These are phyloP conservation scores for Labeo catla DNA, from an alignment of 2,113 vertebrate species.

Conservation along the genomic window DNA sequence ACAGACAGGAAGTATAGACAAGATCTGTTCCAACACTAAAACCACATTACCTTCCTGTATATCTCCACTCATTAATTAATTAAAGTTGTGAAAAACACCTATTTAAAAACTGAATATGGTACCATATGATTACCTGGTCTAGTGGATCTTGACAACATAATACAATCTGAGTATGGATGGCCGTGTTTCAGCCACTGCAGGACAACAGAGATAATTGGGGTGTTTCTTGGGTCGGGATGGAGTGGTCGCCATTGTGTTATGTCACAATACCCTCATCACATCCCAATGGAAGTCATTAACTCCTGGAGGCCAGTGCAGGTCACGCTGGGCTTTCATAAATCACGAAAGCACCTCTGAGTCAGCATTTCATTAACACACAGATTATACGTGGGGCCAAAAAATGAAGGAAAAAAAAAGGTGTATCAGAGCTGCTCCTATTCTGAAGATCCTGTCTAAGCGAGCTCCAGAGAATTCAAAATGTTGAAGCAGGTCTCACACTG, in stretches of 20 bases:
- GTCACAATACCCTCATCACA: conserved; percentile 5
- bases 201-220: conserved; percentile 10
- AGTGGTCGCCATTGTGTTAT: not conserved
- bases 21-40: not conserved
- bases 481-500: not conserved
- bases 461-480: conserved; percentile 2
- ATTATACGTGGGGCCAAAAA: conserved; percentile 13
- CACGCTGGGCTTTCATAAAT: conserved; percentile 46
- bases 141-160: not conserved
- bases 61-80: not conserved
- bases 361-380: conserved; percentile 48
- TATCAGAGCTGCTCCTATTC: not conserved
- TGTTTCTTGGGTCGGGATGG: not conserved
- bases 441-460: not conserved
- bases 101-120: not conserved
- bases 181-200: not conserved
- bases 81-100: not conserved
- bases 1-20: not conserved
- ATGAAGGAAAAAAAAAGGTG: not conserved
- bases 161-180: not conserved
- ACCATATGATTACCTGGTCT: not conserved
- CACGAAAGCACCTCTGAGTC: conserved; percentile 33
- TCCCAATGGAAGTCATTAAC: conserved; percentile 58
- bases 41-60: not conserved
- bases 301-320: conserved; percentile 50